Conservation (phyloP, 2,113 vertebrate genomes). For the Cricetomys ansorgei region DNA sequence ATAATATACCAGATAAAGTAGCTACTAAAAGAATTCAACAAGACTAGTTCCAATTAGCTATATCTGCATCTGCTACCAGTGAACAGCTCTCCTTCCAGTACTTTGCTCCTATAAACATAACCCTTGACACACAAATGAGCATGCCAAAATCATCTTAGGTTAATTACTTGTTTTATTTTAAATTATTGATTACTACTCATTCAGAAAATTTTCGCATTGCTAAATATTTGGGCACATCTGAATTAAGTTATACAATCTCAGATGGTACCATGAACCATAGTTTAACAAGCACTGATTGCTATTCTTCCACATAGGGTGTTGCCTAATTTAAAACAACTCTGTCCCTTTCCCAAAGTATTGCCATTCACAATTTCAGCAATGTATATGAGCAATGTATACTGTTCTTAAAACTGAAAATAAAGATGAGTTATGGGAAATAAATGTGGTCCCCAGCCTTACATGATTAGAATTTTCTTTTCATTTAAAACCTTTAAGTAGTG, state of each 20-base stretch:
- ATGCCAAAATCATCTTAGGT: neutral
- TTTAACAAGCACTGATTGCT: neutral
- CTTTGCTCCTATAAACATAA: neutral
- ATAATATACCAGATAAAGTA: neutral
- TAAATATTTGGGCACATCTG: neutral
- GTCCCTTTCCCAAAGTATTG: neutral
- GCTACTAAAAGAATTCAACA: neutral
- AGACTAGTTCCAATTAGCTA: neutral
- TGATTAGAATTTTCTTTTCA: neutral
- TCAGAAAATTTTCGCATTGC: neutral
- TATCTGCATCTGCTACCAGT: neutral
- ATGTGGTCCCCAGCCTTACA: neutral
- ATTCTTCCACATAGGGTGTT: neutral
- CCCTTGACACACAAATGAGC: neutral
- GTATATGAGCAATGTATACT: neutral
- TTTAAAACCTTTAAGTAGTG: neutral
- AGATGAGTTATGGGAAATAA: neutral
- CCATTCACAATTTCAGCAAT: neutral
- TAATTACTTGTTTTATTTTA: neutral
- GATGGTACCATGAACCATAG: neutral
- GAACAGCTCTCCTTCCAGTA: neutral
- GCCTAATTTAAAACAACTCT: neutral
- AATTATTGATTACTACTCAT: neutral
- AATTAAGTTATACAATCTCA: neutral
- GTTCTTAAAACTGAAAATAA: neutral